Conservation (phyloP, 2,888 invertebrate species). For the Phortica magna region DNA sequence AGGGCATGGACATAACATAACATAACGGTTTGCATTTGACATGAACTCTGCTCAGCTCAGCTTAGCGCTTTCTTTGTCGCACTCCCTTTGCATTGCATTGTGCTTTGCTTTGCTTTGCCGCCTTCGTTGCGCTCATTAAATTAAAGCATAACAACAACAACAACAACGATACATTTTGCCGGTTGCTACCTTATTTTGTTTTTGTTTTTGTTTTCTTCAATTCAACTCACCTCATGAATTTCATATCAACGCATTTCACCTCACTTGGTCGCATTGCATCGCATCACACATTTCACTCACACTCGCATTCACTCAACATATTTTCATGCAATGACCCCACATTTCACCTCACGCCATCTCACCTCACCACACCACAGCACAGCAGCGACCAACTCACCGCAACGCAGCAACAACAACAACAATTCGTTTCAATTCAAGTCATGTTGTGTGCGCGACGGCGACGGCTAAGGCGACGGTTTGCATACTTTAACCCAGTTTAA, state of each 20-base stretch:
- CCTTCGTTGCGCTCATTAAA: constrained; percentile 64
- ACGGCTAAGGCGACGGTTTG: background rate
- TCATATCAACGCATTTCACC: no score
- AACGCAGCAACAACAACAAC: background rate
- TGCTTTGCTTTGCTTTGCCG: constrained; percentile 40
- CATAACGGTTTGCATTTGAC: background rate
- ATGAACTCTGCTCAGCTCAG: background rate
- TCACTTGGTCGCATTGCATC: no score
- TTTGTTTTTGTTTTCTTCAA: background rate
- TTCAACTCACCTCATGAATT: no score
- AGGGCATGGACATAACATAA: no score
- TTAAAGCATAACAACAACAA: constrained; percentile 44
- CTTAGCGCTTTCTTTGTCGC: constrained; percentile 40
- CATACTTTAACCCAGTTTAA: constrained; percentile 77
- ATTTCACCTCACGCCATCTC: no score
- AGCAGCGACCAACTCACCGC: no score
- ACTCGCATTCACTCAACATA: no score
- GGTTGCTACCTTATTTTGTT: background rate
- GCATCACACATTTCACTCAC: no score
- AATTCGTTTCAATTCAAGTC: background rate
- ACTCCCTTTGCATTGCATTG: constrained; percentile 15
- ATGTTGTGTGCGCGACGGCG: background rate
- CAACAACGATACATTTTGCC: background rate
- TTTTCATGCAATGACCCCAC: no score
- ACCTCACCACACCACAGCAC: no score